Evolutionary conservation across 2,888 invertebrate genomes (phyloP).

Genomic region (Scaeva pyrastri): DNA sequence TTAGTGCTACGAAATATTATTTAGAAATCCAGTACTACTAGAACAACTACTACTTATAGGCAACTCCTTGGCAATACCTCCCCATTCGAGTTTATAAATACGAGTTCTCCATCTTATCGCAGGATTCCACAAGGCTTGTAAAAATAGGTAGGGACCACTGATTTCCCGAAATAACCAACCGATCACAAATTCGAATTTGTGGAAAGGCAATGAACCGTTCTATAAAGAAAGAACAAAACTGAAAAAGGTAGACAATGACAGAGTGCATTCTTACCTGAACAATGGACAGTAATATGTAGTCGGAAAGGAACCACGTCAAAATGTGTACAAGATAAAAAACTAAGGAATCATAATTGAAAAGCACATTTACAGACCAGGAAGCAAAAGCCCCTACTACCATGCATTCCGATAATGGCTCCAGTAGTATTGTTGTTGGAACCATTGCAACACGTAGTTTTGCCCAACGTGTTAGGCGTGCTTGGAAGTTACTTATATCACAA

Average conservation of each 20-base stretch:
- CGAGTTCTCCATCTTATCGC: slow-evolving; percentile 97
- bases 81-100: slow-evolving; percentile 96
- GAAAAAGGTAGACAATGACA: background rate
- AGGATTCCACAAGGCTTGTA: slow-evolving; percentile 93
- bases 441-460: slow-evolving; percentile 97
- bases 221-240: slow-evolving; percentile 82
- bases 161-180: slow-evolving; percentile 98
- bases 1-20: slow-evolving; percentile 67
- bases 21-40: slow-evolving; percentile 82
- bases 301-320: slow-evolving; percentile 97
- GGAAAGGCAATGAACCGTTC: slow-evolving; percentile 96
- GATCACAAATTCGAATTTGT: slow-evolving; percentile 96
- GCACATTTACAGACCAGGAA: slow-evolving; percentile 92
- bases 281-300: slow-evolving; percentile 95
- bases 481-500: slow-evolving; percentile 93
- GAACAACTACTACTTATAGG: slow-evolving; percentile 86
- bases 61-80: slow-evolving; percentile 96
- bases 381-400: slow-evolving; percentile 96
- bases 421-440: slow-evolving; percentile 94
- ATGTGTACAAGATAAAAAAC: slow-evolving; percentile 97
- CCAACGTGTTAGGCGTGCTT: slow-evolving; percentile 95
- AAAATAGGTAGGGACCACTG: slow-evolving; percentile 94
- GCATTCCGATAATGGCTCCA: slow-evolving; percentile 98
- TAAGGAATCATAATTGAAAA: slow-evolving; percentile 95
- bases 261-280: slow-evolving; percentile 87